Evolutionary conservation across 2,888 invertebrate species (phyloP).

Genomic region (Rotaria macrura): DNA sequence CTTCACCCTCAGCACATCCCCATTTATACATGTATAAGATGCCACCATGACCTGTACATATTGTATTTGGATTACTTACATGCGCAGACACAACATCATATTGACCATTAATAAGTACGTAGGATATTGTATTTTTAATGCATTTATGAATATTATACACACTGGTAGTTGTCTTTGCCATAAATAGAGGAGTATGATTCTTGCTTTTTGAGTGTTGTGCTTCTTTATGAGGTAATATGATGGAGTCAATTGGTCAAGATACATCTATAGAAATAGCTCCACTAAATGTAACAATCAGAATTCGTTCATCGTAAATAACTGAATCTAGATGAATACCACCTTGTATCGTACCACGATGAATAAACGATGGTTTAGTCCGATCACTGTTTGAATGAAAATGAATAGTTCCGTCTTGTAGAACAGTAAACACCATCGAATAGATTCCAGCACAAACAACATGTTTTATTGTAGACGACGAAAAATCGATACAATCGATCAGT

Average conservation of each 20-base stretch:
- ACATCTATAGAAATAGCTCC: background rate
- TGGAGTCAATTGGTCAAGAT: background rate
- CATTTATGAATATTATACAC: background rate
- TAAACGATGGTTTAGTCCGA: background rate
- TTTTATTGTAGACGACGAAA: background rate
- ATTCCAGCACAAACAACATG: background rate
- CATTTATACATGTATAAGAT: background rate
- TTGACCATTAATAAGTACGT: background rate
- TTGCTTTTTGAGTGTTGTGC: fast-evolving
- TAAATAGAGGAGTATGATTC: background rate
- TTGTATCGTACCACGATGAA: background rate
- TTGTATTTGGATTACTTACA: background rate
- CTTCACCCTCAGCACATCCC: background rate
- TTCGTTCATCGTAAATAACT: background rate
- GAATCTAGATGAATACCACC: background rate
- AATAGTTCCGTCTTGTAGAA: background rate
- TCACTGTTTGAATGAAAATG: background rate
- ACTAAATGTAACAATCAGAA: background rate
- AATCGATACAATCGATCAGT: background rate
- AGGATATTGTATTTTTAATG: background rate
- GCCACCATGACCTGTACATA: background rate
- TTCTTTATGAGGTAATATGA: background rate
- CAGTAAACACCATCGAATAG: background rate
- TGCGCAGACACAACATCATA: background rate
- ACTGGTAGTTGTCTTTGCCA: background rate